Conservation (phyloP, 2,113 vertebrate species). For the Colistium nudipinnis region DNA sequence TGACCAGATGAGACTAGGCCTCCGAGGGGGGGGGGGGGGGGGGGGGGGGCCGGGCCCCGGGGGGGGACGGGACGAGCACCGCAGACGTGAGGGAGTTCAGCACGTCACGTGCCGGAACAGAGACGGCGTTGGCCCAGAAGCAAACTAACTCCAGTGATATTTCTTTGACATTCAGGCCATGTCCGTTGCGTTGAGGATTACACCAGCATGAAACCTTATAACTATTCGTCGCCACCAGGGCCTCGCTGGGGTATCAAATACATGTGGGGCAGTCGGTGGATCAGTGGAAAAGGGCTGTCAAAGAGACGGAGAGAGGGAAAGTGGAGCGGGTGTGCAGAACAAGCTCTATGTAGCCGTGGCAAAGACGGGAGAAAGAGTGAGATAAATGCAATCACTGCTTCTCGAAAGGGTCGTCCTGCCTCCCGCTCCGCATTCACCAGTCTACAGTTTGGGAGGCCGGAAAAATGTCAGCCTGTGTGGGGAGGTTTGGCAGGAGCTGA, state of each 20-base stretch:
- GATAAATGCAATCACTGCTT: slow-evolving; percentile 38
- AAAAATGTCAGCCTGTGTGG: slow-evolving; percentile 45
- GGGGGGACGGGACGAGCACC: slow-evolving; percentile 10
- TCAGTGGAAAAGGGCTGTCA: slow-evolving; percentile 19
- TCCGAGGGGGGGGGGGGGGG: too few relatives aligned
- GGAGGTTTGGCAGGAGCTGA: slow-evolving; percentile 44
- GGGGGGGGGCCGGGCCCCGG: too few relatives aligned
- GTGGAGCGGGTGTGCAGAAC: slow-evolving; percentile 20
- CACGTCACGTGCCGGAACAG: slow-evolving; percentile 21
- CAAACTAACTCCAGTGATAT: slow-evolving; percentile 21
- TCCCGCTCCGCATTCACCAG: slow-evolving; percentile 41
- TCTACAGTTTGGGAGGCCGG: slow-evolving; percentile 60
- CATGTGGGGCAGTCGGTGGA: background rate
- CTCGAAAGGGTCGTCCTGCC: slow-evolving; percentile 47
- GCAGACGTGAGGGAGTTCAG: slow-evolving; percentile 25
- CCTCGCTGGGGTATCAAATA: slow-evolving; percentile 9
- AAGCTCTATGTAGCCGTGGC: slow-evolving; percentile 13
- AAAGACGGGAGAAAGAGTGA: slow-evolving; percentile 35
- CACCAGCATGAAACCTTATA: background rate
- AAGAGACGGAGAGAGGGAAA: background rate
- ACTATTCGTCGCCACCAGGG: background rate
- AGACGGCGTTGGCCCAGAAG: slow-evolving; percentile 10
- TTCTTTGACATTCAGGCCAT: slow-evolving; percentile 10
- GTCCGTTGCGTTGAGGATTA: slow-evolving; percentile 5
- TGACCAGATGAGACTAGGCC: slow-evolving; percentile 26